Evolutionary conservation across 1,140 invertebrate genomes (phyloP).

Genomic region (Drosophila baimaii): DNA sequence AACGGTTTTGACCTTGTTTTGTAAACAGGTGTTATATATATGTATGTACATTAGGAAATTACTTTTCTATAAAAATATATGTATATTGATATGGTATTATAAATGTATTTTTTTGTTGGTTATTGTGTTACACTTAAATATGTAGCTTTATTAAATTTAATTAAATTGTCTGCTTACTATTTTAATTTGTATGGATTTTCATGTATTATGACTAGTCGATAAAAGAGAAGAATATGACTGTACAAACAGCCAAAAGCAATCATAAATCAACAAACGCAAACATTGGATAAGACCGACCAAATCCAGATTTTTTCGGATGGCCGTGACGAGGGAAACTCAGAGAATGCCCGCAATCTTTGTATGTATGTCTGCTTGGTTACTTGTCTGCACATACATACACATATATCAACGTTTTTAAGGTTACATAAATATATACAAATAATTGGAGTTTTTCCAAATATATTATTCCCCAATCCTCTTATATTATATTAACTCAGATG

Average conservation of each 20-base stretch:
- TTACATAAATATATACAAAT: not conserved
- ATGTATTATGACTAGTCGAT: not conserved
- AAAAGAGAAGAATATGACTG: slow-evolving; percentile 6
- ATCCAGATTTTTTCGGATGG: slow-evolving; percentile 63
- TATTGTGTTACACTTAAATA: too few relatives aligned
- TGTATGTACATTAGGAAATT: too few relatives aligned
- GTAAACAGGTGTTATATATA: too few relatives aligned
- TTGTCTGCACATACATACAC: not conserved
- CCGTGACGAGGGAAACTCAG: slow-evolving; percentile 10
- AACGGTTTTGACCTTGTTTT: too few relatives aligned
- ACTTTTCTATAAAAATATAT: too few relatives aligned
- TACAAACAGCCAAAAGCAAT: not conserved
- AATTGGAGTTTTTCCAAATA: too few relatives aligned
- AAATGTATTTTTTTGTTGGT: too few relatives aligned
- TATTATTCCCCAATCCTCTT: too few relatives aligned
- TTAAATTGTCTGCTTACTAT: not conserved
- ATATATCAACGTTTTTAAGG: not conserved
- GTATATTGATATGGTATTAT: too few relatives aligned
- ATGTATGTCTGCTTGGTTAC: not conserved
- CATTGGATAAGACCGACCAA: slow-evolving; percentile 44
- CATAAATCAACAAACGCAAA: slow-evolving; percentile 18
- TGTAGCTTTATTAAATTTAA: not conserved
- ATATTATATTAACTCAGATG: too few relatives aligned
- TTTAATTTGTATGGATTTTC: not conserved
- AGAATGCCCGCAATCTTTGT: not conserved